A percentile compares a stretch with the other conserved stretches of the same genome.
phyloP scores from a whole-genome alignment of 2,888 invertebrate genomes.

The Willowsia nigromaculata region DNA sequence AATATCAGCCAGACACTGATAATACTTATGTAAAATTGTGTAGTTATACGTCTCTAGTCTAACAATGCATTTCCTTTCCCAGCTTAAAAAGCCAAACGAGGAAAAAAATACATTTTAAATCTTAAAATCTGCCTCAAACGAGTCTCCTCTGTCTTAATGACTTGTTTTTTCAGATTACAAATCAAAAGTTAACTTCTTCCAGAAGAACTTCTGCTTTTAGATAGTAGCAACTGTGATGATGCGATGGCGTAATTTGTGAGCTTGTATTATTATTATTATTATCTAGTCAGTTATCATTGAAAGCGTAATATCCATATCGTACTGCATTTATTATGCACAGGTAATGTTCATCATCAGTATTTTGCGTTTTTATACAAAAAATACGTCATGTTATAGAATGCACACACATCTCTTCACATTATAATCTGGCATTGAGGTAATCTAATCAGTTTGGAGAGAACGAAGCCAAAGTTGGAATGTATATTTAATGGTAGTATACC shows the following conservation, averaged over 20 bases:
- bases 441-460: constrained; percentile 51
- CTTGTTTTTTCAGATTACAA: constrained; percentile 67
- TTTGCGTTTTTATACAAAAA: constrained; percentile 13
- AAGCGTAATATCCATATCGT: constrained; percentile 29
- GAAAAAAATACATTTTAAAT: constrained; percentile 23
- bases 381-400: not conserved
- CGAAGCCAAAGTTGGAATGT: constrained; percentile 6
- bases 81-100: not conserved
- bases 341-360: constrained; percentile 10
- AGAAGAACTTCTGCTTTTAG: constrained; percentile 33
- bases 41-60: not conserved
- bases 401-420: not conserved
- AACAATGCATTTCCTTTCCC: constrained; percentile 62
- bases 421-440: constrained; percentile 32
- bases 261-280: constrained; percentile 27
- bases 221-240: constrained; percentile 43
- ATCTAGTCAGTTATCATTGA: not conserved
- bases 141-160: constrained; percentile 67
- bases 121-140: constrained; percentile 65
- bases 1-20: constrained; percentile 8
- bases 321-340: constrained; percentile 35
- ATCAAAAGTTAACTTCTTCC: constrained; percentile 58
- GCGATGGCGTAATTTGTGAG: constrained; percentile 60
- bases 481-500: constrained; percentile 1
- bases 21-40: not conserved